Base-by-base conservation (phyloP, 1,140 invertebrate species). In the Vanessa tameamea region DNA sequence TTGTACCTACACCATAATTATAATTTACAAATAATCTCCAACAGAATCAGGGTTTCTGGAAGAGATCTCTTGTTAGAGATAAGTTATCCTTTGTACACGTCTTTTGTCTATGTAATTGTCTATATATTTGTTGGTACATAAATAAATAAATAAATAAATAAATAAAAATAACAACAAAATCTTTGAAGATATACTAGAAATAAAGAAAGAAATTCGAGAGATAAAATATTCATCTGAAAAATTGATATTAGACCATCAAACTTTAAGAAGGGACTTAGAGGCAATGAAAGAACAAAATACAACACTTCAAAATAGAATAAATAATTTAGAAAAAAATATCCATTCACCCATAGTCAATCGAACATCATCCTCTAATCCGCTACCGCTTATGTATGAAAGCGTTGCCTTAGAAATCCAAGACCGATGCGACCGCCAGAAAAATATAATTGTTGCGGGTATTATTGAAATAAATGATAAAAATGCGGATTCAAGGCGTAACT, bases 221-320 rank as follows among this genome's bases (percentile, higher is more conserved):
- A 57, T 57, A 57, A 57, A 57, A 57, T 57, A 64, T 64, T 64
- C 63, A 64, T 64, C 63, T 64, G 63, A 64, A 64, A 64, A 64
- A 64, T 47, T 64, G 37, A 64, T 64, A 64, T 64, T 64, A 64
- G 63, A 64, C 63, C 63, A 64, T 43, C 63, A 64, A 64, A 48
- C 47, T 48, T 48, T 48, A 48, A 48, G 11, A 48, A 48, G 47
- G 47, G 47, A 20, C 55, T 57, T 57, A 57, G 55, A 57, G 11
- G 55, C 55, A 57, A 57, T 57, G 55, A 57, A 57, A 57, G 55
- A 57, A 57, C 55, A 57, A 57, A 57, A 57, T 57, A 57, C 55
- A 57, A 57, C 55, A 57, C 55, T 57, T 57, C n/a, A 57, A 57
- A 57, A 57, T 57, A 57, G 55, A 57, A 57, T 57, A 13, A 57